Conservation (phyloP, 2,113 vertebrate species). For the Cinclus mexicanus region DNA sequence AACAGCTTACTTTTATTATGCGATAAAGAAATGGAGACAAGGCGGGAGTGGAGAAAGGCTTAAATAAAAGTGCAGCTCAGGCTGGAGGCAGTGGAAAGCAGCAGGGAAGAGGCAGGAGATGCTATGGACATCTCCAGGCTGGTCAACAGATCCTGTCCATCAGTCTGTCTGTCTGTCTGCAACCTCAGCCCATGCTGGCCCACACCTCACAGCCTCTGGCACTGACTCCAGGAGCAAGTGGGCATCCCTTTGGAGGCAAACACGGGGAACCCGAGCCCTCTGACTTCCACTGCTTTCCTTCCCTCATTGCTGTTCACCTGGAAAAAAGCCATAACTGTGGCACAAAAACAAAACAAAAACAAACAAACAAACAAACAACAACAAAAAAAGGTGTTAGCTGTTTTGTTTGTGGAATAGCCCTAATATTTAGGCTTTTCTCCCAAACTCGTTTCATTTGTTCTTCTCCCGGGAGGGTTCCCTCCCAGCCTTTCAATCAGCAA, state of each 20-base stretch:
- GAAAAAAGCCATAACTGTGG: neutral
- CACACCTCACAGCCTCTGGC: neutral
- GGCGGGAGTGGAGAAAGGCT: neutral
- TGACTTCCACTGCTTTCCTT: neutral
- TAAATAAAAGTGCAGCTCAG: neutral
- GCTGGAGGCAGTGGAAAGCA: neutral
- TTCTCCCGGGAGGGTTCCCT: neutral
- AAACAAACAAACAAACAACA: neutral
- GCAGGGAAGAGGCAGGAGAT: neutral
- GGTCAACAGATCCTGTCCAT: neutral
- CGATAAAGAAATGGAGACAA: neutral
- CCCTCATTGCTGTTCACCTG: neutral
- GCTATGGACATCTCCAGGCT: neutral
- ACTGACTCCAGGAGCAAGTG: neutral
- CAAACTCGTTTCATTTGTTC: accelerated
- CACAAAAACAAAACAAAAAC: neutral
- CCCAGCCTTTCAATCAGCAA: accelerated
- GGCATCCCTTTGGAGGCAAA: neutral
- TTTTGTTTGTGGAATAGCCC: neutral
- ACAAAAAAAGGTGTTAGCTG: neutral
- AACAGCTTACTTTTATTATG: neutral
- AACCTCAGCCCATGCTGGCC: neutral
- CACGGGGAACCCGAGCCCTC: accelerated
- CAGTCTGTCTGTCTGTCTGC: neutral
- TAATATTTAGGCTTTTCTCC: neutral